A percentile compares a stretch with the other conserved stretches of the same genome.
phyloP scores from a whole-genome alignment of 2,797 vertebrate genomes.

The Myotis pilosus region DNA sequence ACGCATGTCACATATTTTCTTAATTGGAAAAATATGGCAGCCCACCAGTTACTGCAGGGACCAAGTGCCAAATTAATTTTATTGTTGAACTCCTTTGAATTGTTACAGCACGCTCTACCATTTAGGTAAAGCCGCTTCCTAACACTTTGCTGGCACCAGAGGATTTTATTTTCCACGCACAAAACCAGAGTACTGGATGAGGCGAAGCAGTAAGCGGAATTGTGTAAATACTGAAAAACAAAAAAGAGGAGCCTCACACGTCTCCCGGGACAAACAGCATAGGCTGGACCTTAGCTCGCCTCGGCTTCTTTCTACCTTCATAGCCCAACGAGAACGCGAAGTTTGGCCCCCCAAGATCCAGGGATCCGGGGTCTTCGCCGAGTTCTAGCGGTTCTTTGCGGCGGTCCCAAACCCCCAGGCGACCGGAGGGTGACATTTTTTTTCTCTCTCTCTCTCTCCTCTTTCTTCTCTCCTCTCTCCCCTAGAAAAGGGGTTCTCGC shows the following conservation, averaged over 20 bases:
- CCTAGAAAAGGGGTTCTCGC: not conserved
- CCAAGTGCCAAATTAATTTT: slow-evolving; percentile 74
- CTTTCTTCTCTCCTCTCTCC: not conserved
- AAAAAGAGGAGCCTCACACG: not conserved
- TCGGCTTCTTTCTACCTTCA: not conserved
- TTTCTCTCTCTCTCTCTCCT: not conserved
- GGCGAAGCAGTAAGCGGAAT: slow-evolving; percentile 12
- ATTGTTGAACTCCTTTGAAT: slow-evolving; percentile 58
- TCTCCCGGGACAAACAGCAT: not conserved
- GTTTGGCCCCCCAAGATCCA: not conserved
- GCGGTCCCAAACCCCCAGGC: not conserved
- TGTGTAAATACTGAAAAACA: slow-evolving; percentile 3
- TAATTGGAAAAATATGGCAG: slow-evolving; percentile 77
- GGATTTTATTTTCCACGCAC: not conserved
- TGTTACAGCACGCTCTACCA: slow-evolving; percentile 2
- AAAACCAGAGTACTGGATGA: not conserved
- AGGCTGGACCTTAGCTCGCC: not conserved
- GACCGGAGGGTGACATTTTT: not conserved
- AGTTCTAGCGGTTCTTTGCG: not conserved
- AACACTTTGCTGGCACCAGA: slow-evolving; percentile 21
- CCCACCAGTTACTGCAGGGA: slow-evolving; percentile 65
- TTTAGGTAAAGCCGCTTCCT: slow-evolving; percentile 53
- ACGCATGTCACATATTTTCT: slow-evolving; percentile 74
- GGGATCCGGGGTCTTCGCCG: not conserved
- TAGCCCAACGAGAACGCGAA: not conserved